Conservation (phyloP, 2,797 vertebrate species). For the Galaxias olidus region DNA sequence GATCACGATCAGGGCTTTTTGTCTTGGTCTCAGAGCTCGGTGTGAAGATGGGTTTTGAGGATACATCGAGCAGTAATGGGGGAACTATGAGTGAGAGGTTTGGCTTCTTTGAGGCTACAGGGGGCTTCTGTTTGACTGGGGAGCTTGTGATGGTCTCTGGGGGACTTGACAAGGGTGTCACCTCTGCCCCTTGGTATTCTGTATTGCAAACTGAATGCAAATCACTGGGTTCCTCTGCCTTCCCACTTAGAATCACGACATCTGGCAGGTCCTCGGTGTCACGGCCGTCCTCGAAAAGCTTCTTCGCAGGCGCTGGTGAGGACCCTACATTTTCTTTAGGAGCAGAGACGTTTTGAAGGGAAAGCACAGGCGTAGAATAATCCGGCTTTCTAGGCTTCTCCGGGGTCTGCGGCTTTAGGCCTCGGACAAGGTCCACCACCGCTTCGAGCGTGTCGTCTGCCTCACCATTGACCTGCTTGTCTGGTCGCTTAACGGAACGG, state of each 20-base stretch:
- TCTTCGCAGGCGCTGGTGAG: slow-evolving; percentile 69
- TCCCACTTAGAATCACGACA: slow-evolving; percentile 21
- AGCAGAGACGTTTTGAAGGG: slow-evolving; percentile 35
- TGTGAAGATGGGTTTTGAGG: slow-evolving; percentile 55
- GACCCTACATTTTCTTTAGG: slow-evolving; percentile 43
- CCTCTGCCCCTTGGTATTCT: slow-evolving; percentile 36
- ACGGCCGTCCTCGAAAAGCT: slow-evolving; percentile 57
- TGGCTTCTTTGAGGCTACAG: slow-evolving; percentile 90
- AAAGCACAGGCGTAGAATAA: slow-evolving; percentile 36
- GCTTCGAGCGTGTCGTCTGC: slow-evolving; percentile 67
- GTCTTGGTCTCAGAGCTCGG: slow-evolving; percentile 41
- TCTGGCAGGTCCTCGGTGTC: slow-evolving; percentile 45
- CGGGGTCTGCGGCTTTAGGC: slow-evolving; percentile 59
- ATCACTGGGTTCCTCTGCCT: slow-evolving; percentile 30
- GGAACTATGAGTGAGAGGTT: slow-evolving; percentile 81
- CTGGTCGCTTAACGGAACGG: slow-evolving; percentile 80
- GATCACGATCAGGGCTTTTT: slow-evolving; percentile 38
- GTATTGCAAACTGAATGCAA: slow-evolving; percentile 30
- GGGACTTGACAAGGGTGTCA: slow-evolving; percentile 20
- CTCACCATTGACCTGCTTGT: slow-evolving; percentile 57
- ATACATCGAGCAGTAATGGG: slow-evolving; percentile 63
- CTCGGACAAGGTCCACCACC: slow-evolving; percentile 42
- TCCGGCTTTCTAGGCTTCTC: slow-evolving; percentile 58
- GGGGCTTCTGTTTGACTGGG: slow-evolving; percentile 84
- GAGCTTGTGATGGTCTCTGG: slow-evolving; percentile 54